A percentile compares a stretch with the other conserved stretches of the same genome.
These are phyloP conservation scores for Luperina nickerlii DNA, from an alignment of 2,888 invertebrate species.

Conservation along the genomic window DNA sequence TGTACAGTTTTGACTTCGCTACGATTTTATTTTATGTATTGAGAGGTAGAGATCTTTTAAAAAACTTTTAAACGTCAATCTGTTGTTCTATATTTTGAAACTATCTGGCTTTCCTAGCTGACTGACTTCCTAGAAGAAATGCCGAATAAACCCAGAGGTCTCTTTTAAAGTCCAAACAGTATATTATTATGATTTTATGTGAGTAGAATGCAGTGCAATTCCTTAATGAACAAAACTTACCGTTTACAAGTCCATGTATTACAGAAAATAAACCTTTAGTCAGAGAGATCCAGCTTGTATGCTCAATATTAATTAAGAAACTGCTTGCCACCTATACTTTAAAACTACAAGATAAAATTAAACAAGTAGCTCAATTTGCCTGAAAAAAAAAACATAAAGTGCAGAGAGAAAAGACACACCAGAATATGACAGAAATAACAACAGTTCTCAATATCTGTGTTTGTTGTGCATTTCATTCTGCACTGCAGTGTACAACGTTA, in stretches of 20 bases:
- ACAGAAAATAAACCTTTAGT: neutral
- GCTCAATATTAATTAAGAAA: neutral
- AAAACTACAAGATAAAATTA: neutral
- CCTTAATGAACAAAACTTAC: neutral
- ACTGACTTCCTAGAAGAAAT: neutral
- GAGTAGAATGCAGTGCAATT: neutral
- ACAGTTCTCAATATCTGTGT: neutral
- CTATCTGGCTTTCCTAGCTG: neutral
- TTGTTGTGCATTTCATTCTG: neutral
- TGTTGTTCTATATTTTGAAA: neutral
- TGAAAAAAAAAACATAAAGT: neutral
- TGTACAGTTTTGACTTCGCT: too few species aligned
- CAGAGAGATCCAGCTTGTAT: neutral
- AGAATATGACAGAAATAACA: neutral
- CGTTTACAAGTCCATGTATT: too few species aligned
- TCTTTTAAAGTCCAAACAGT: neutral
- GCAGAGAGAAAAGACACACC: too few species aligned
- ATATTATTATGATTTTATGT: neutral
- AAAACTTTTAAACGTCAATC: neutral
- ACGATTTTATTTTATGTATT: too few species aligned
- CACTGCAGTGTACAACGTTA: conserved; percentile 60
- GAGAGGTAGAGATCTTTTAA: neutral
- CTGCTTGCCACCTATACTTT: neutral
- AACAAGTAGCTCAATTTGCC: too few species aligned
- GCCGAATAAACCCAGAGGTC: too few species aligned